Evolutionary conservation across 2,888 invertebrate genomes (phyloP).

Genomic region (Eudasyphora cyanicolor): DNA sequence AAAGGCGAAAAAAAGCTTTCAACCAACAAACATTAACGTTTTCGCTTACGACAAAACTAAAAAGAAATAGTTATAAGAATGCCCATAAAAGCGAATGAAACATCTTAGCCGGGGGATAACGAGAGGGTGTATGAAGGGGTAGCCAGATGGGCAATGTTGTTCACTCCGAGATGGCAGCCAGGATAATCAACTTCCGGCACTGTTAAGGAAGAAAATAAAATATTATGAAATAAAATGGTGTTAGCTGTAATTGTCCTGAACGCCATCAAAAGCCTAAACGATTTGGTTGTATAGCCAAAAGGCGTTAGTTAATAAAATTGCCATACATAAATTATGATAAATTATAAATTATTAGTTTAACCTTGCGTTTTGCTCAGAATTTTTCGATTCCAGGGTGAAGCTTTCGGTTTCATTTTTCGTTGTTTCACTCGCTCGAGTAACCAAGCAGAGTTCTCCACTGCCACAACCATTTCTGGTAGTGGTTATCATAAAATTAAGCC

Average conservation of each 20-base stretch:
- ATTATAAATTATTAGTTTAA: slow-evolving; percentile 46
- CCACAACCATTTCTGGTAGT: background rate
- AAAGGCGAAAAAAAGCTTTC: background rate
- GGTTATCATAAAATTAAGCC: slow-evolving; percentile 55
- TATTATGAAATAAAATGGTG: slow-evolving; percentile 51
- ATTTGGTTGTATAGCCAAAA: slow-evolving; percentile 15
- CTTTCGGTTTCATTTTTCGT: background rate
- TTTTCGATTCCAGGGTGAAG: background rate
- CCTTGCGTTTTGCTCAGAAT: background rate
- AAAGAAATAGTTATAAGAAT: slow-evolving; percentile 42
- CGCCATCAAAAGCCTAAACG: slow-evolving; percentile 40
- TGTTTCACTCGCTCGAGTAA: no score
- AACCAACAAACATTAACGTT: background rate
- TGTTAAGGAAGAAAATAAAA: slow-evolving; percentile 23
- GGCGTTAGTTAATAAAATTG: slow-evolving; percentile 25
- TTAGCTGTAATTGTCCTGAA: slow-evolving; percentile 65
- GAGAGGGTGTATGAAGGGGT: background rate
- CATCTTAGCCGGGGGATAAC: background rate
- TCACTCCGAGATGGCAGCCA: slow-evolving; percentile 5
- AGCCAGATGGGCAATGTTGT: background rate
- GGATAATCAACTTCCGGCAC: slow-evolving; percentile 24
- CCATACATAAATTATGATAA: slow-evolving; percentile 47
- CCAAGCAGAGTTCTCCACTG: no score
- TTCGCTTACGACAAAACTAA: background rate
- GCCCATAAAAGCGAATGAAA: slow-evolving; percentile 22